Evolutionary conservation across 2,888 invertebrate genomes (phyloP).

Genomic region (Temnothorax rugatulus): DNA sequence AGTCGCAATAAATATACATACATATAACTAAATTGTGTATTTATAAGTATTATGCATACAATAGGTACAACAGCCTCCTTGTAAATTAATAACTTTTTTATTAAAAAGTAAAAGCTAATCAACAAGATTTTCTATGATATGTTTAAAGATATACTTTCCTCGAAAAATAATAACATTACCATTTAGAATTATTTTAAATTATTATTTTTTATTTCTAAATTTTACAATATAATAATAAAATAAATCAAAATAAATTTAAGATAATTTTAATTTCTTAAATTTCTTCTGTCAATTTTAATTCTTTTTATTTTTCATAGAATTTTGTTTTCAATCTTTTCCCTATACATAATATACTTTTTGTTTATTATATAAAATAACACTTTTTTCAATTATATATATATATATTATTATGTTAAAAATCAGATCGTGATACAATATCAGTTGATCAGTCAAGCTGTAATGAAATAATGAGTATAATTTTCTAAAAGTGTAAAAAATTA

Average conservation of each 20-base stretch:
- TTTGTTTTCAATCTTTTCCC: background rate
- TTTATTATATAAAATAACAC: background rate
- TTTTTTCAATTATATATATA: background rate
- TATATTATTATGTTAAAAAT: background rate
- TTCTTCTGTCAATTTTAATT: background rate
- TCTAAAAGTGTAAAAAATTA: background rate
- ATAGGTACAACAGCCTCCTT: conserved; percentile 69
- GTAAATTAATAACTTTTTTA: conserved; percentile 52
- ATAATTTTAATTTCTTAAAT: background rate
- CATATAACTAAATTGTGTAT: conserved; percentile 4
- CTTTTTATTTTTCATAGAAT: background rate
- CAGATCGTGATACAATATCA: conserved; percentile 26
- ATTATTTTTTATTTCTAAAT: background rate
- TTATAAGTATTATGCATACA: conserved; percentile 45
- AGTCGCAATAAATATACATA: conserved; percentile 38
- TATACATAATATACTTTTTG: background rate
- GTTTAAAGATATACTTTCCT: conserved; percentile 18
- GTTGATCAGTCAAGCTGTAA: background rate
- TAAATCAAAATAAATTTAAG: background rate
- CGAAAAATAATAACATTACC: conserved; percentile 17
- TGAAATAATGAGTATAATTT: background rate
- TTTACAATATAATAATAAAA: background rate
- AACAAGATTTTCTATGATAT: conserved; percentile 5
- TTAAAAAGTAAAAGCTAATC: conserved; percentile 16
- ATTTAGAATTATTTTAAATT: background rate